Percentiles rank a stretch among this genome's conserved stretches.
Conservation (phyloP, 2,888 invertebrate species). For the Cephus pulcher region DNA sequence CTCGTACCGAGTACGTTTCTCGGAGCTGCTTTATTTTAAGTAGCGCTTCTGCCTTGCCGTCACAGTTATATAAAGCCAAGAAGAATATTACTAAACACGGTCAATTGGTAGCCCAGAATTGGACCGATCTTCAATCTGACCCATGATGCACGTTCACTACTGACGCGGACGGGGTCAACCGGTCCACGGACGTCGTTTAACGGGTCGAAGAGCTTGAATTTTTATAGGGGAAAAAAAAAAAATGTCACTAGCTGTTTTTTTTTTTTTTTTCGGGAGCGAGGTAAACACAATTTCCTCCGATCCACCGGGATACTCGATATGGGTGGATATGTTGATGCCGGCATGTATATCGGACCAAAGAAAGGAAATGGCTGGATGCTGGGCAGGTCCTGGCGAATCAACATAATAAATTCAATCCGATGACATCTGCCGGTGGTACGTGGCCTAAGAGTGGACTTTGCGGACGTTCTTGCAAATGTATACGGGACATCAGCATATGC, state of each 20-base stretch:
- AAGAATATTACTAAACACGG: slow-evolving; percentile 37
- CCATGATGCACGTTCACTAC: background rate
- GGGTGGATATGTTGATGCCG: no score
- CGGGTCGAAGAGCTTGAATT: no score
- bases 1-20: slow-evolving; percentile 20
- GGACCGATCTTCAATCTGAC: slow-evolving; percentile 17
- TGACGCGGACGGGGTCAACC: background rate
- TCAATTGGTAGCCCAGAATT: slow-evolving; percentile 40
- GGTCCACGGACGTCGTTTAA: background rate
- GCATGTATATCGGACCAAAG: no score
- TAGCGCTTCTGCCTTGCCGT: slow-evolving; percentile 16
- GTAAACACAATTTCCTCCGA: no score
- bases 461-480: slow-evolving; percentile 22
- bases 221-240: no score
- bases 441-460: slow-evolving; percentile 11
- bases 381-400: slow-evolving; percentile 35
- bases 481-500: slow-evolving; percentile 56
- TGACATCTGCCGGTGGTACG: slow-evolving; percentile 38
- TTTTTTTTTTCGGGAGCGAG: no score
- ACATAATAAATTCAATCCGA: slow-evolving; percentile 49
- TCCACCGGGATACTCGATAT: no score
- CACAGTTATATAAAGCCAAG: slow-evolving; percentile 32
- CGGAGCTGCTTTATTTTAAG: slow-evolving; percentile 30
- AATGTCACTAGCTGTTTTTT: no score
- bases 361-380: slow-evolving; percentile 15